Evolutionary conservation across 2,113 vertebrate species (phyloP).

Genomic region (Chlorocebus sabaeus): DNA sequence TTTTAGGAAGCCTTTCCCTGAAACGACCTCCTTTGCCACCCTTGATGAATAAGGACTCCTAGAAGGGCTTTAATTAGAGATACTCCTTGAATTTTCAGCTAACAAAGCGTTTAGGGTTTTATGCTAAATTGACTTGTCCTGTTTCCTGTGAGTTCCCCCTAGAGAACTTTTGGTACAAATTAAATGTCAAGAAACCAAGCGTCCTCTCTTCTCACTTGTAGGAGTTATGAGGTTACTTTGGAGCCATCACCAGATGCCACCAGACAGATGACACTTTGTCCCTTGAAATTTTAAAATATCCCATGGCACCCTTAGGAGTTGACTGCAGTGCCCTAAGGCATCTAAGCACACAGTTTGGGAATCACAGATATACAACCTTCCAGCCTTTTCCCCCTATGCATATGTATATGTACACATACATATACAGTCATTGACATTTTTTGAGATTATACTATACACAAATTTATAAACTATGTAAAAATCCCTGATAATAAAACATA

Average conservation of each 20-base stretch:
- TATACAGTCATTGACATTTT: not conserved
- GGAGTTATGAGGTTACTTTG: not conserved
- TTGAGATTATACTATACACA: not conserved
- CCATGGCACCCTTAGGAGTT: not conserved
- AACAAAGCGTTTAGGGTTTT: not conserved
- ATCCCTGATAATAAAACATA: not conserved
- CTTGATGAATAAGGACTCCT: not conserved
- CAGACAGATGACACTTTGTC: not conserved
- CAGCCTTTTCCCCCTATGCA: not conserved
- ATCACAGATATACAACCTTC: not conserved
- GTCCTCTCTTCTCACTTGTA: not conserved
- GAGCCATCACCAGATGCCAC: not conserved
- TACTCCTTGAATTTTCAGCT: slow-evolving; percentile 16
- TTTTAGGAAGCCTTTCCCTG: not conserved
- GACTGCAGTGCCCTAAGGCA: not conserved
- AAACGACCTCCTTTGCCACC: not conserved
- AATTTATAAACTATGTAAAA: slow-evolving; percentile 13
- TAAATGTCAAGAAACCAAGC: slow-evolving; percentile 18
- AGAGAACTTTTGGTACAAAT: slow-evolving; percentile 10
- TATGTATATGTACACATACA: not conserved
- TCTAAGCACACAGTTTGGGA: not conserved
- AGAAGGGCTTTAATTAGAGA: not conserved
- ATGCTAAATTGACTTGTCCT: not conserved
- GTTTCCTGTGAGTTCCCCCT: not conserved
- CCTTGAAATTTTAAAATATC: not conserved